Conservation (phyloP, 1,140 invertebrate species). For the Coptotermes formosanus region DNA sequence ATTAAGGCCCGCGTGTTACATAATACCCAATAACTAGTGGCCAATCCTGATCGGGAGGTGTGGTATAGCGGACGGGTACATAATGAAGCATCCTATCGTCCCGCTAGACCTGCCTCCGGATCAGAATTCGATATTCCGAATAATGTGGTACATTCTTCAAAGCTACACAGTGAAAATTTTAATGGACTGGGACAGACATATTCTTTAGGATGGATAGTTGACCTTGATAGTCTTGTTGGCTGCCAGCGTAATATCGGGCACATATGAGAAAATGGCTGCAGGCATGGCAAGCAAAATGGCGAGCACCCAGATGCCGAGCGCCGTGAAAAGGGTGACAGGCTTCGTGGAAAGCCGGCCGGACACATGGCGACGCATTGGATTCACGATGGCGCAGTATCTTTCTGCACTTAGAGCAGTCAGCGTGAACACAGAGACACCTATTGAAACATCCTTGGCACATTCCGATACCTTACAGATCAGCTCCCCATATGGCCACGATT, state of each 20-base stretch:
- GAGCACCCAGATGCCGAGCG: constrained; percentile 78
- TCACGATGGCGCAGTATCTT: constrained; percentile 78
- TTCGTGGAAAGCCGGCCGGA: not conserved
- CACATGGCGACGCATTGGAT: constrained; percentile 72
- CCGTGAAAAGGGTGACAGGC: constrained; percentile 41
- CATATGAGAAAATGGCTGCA: constrained; percentile 72
- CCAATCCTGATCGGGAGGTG: too few species aligned
- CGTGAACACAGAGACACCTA: constrained; percentile 92
- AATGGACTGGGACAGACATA: too few species aligned
- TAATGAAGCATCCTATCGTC: too few species aligned
- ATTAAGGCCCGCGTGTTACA: too few species aligned
- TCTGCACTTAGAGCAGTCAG: constrained; percentile 87
- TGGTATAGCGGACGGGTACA: too few species aligned
- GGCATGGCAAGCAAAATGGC: constrained; percentile 78
- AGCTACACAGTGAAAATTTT: too few species aligned
- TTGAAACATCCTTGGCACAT: constrained; percentile 83
- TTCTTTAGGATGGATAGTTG: too few species aligned
- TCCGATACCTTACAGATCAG: constrained; percentile 84
- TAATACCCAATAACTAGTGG: too few species aligned
- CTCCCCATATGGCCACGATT: constrained; percentile 84
- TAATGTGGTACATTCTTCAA: too few species aligned
- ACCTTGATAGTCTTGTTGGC: not conserved
- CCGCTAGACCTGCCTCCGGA: too few species aligned
- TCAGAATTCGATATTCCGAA: too few species aligned
- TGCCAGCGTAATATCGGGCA: constrained; percentile 47